Percentiles rank a stretch among this genome's conserved stretches.
These are phyloP conservation scores for Halcyon smyrnensis DNA, from an alignment of 2,797 vertebrate genomes.

Conservation along the genomic window DNA sequence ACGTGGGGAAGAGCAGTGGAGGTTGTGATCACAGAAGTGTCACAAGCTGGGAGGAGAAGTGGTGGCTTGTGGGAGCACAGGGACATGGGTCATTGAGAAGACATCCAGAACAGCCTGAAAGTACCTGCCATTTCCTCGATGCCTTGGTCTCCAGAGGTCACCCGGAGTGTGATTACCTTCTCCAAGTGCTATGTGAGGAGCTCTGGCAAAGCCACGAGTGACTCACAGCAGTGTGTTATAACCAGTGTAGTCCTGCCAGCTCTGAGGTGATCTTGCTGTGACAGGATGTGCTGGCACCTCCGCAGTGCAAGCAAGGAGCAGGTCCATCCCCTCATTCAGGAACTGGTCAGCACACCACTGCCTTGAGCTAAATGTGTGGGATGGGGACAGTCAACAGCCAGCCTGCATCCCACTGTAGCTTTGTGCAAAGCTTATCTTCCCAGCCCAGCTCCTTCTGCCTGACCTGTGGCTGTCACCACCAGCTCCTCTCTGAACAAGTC, in stretches of 20 bases:
- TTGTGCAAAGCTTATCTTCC: not conserved
- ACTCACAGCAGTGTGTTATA: not conserved
- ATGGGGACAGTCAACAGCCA: not conserved
- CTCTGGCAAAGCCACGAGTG: not conserved
- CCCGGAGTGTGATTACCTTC: not conserved
- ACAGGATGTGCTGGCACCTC: not conserved
- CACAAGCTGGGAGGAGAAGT: not conserved
- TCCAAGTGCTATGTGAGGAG: not conserved
- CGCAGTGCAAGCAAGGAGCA: not conserved
- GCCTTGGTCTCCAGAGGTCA: not conserved
- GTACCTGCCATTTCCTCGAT: not conserved
- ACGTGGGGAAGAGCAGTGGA: fast-evolving
- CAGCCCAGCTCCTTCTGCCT: not conserved
- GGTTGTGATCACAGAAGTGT: not conserved
- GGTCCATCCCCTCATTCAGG: not conserved
- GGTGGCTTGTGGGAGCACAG: not conserved
- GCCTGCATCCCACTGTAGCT: not conserved
- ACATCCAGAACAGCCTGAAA: not conserved
- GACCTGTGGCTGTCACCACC: not conserved
- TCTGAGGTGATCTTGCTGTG: not conserved
- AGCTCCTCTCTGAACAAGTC: not conserved
- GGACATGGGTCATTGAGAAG: not conserved
- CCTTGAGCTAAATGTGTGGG: not conserved
- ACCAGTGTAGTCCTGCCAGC: not conserved
- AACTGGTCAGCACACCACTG: not conserved